Percentiles rank a stretch among this genome's conserved stretches.
Evolutionary conservation across 2,888 invertebrate species (phyloP).

Genomic region (Leucophenga maculata): DNA sequence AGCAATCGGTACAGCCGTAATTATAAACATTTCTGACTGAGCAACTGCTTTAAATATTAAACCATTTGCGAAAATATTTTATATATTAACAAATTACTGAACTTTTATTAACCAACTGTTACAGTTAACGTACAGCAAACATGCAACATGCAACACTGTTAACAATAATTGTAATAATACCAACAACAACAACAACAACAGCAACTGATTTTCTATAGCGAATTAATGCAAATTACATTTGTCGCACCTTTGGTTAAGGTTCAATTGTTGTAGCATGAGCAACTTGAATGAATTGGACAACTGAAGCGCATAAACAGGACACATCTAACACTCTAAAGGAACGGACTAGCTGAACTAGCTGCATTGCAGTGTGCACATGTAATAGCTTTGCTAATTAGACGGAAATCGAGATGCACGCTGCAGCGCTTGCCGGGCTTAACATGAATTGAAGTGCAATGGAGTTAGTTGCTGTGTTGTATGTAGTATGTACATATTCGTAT

Average conservation of each 20-base stretch:
- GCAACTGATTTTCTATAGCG: neutral
- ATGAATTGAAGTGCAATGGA: too few relatives aligned
- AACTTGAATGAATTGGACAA: neutral
- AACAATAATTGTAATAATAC: constrained; percentile 3
- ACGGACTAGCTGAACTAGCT: neutral
- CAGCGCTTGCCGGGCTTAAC: neutral
- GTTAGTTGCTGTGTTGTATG: too few relatives aligned
- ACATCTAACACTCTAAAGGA: too few relatives aligned
- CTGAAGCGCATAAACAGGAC: too few relatives aligned
- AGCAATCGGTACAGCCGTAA: too few relatives aligned
- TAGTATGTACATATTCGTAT: constrained; percentile 15
- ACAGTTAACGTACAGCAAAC: constrained; percentile 25
- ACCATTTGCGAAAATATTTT: too few relatives aligned
- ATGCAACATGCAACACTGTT: constrained; percentile 47
- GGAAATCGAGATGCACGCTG: neutral
- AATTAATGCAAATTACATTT: constrained; percentile 51
- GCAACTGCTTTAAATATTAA: too few relatives aligned
- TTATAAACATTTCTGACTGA: too few relatives aligned
- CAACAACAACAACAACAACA: constrained; percentile 7
- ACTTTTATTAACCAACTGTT: too few relatives aligned
- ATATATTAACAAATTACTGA: too few relatives aligned
- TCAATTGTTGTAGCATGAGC: too few relatives aligned
- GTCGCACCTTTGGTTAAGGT: constrained; percentile 37
- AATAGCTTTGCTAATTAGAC: constrained; percentile 7
- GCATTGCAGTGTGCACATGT: constrained; percentile 1